These are phyloP conservation scores for Madoqua kirkii DNA, from an alignment of 2,113 vertebrate genomes.

Conservation along the genomic window DNA sequence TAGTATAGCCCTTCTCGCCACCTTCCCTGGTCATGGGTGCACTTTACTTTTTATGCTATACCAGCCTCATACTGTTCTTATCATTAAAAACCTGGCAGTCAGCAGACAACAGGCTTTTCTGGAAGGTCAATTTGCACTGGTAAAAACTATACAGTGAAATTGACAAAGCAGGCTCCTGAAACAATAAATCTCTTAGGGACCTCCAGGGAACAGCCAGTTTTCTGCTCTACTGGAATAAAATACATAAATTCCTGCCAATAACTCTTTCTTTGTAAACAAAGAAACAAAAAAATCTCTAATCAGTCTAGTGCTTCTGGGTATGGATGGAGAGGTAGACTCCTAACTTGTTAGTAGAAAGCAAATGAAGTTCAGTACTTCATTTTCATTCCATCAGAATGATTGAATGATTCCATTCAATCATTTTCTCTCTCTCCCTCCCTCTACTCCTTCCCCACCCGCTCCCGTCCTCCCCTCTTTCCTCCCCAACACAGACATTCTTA, in stretches of 20 bases:
- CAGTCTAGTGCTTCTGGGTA: not conserved
- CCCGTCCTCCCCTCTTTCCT: accelerated
- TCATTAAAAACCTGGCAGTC: not conserved
- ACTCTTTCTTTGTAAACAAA: not conserved
- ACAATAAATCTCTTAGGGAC: conserved; percentile 29
- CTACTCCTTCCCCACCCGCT: not conserved
- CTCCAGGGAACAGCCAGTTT: conserved; percentile 27
- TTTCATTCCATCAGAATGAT: not conserved
- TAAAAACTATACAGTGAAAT: conserved; percentile 35
- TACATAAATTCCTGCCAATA: conserved; percentile 8
- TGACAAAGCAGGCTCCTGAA: conserved; percentile 17
- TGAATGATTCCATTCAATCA: not conserved
- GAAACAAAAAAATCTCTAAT: not conserved
- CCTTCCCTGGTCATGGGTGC: not conserved
- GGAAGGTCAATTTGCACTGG: conserved; percentile 22
- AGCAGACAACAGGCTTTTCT: conserved; percentile 13
- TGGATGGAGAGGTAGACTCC: not conserved
- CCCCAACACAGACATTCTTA: not conserved
- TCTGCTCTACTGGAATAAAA: not conserved
- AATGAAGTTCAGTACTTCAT: not conserved
- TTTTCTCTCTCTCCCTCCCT: not conserved
- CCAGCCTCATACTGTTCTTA: not conserved
- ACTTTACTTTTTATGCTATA: not conserved
- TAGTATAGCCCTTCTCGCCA: not conserved
- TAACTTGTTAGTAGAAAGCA: conserved; percentile 1